Evolutionary conservation across 1,140 invertebrate species (phyloP).

Genomic region (Lanistes nyassanus): DNA sequence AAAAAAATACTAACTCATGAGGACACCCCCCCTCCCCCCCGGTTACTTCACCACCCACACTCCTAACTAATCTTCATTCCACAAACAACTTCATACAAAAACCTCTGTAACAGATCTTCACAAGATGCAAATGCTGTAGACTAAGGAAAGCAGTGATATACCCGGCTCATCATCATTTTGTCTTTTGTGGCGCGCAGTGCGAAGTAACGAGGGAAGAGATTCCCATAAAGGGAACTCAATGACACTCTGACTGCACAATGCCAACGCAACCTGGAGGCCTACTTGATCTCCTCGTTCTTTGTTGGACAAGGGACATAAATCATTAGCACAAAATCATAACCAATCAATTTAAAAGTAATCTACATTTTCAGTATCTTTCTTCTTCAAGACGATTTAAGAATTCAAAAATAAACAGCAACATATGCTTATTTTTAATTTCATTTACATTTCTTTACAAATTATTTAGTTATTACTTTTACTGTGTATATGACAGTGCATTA

Average conservation of each 20-base stretch:
- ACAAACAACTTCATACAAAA: not conserved
- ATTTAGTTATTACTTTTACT: no score
- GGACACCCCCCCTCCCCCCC: no score
- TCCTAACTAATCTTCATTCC: not conserved
- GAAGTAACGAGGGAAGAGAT: constrained; percentile 18
- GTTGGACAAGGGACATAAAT: constrained; percentile 22
- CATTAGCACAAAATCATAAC: constrained; percentile 6
- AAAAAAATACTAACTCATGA: no score
- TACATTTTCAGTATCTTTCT: not conserved
- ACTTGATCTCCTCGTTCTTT: constrained; percentile 18
- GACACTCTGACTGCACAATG: constrained; percentile 14
- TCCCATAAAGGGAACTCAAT: constrained; percentile 22
- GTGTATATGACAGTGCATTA: no score
- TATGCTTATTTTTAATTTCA: not conserved
- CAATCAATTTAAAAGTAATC: not conserved
- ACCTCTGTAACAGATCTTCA: not conserved
- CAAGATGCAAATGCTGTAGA: constrained; percentile 15
- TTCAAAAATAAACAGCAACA: not conserved
- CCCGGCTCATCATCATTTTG: constrained; percentile 26
- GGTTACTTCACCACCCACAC: no score
- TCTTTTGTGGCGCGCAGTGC: constrained; percentile 22
- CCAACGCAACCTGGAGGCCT: constrained; percentile 19
- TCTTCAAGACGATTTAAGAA: not conserved
- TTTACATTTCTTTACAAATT: no score
- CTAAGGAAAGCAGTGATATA: constrained; percentile 25